A percentile compares a stretch with the other conserved stretches of the same genome.
Evolutionary conservation across 2,797 vertebrate genomes (phyloP).

Genomic region (Lemur catta): DNA sequence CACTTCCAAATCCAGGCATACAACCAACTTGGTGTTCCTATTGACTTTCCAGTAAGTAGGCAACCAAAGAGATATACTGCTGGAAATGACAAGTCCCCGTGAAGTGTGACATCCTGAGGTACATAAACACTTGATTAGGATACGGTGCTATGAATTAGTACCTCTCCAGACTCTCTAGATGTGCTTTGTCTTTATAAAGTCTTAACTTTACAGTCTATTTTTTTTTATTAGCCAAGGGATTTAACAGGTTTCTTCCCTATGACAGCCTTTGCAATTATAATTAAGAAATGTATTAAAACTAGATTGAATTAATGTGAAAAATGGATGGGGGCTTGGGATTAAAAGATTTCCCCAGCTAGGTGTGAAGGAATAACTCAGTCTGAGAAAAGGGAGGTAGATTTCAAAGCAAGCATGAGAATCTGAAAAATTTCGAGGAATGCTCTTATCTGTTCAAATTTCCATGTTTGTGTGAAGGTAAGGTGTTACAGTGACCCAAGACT

Average conservation of each 20-base stretch:
- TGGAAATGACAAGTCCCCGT: not conserved
- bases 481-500: not conserved
- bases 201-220: conserved; percentile 56
- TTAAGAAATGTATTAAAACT: conserved; percentile 75
- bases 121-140: conserved; percentile 35
- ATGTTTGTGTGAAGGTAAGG: not conserved
- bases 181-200: conserved; percentile 57
- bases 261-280: conserved; percentile 72
- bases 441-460: conserved; percentile 6
- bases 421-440: conserved; percentile 31
- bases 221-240: conserved; percentile 69
- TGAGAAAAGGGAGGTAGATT: conserved; percentile 34
- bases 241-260: conserved; percentile 66
- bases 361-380: conserved; percentile 54
- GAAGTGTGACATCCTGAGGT: conserved; percentile 18
- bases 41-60: conserved; percentile 44
- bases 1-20: conserved; percentile 36
- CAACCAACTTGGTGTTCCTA: not conserved
- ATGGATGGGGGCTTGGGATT: conserved; percentile 41
- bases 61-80: conserved; percentile 4
- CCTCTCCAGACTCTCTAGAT: conserved; percentile 42
- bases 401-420: conserved; percentile 30
- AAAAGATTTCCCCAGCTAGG: conserved; percentile 54
- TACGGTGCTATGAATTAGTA: conserved; percentile 27
- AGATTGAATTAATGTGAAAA: conserved; percentile 73